Base-by-base conservation (phyloP, 2,797 vertebrate species). In the Lates japonicus region DNA sequence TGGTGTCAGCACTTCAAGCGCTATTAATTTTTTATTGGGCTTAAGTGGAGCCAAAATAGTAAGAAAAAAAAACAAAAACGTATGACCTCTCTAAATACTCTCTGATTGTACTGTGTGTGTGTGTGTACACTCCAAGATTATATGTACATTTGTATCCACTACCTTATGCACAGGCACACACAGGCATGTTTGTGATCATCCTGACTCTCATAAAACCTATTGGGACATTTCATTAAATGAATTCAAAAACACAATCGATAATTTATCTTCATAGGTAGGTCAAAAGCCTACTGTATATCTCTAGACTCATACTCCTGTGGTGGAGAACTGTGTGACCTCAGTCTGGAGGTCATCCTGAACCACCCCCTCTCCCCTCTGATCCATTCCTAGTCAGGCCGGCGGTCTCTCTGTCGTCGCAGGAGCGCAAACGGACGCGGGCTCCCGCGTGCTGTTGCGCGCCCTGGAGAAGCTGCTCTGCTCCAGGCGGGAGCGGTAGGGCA, bases 401-500 rank as follows among this genome's bases (percentile, higher is more conserved):
- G 93, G 95, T 72, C 89, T 94, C 10, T 78, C 93, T 2, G 88
- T 90, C 0, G 93, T 93, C 0, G 95, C 92, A 0, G 93, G 94
- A 7, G 94, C 92, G 63, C 96, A 98, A 70, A 97, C 95, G 0
- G 97, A 97, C 17, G 95, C 68, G 0, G 93, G 96, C 70, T 98
- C 97, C n/a, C 94, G 91, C 0, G 86, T 93, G 82, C 91, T 94
- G 51, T 94, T 97, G 8, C 96, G 94, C 0, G 94, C 94, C 0
- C 94, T 94, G 81, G 95, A 96, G 93, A 98, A 98, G 94, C 96
- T 96, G 91, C 67, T 93, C 31, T 97, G 96, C 16, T 97, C 96
- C 55, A 60, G 81, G 0, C 88, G 94, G 35, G 96, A 87, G 46
- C 96, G 96, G 74, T 97, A 95, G 0, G 95, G 94, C 82, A 97